A percentile compares a stretch with the other conserved stretches of the same genome.
phyloP scores from a whole-genome alignment of 2,888 invertebrate species.

The Sinopyrophorus schimmeli region DNA sequence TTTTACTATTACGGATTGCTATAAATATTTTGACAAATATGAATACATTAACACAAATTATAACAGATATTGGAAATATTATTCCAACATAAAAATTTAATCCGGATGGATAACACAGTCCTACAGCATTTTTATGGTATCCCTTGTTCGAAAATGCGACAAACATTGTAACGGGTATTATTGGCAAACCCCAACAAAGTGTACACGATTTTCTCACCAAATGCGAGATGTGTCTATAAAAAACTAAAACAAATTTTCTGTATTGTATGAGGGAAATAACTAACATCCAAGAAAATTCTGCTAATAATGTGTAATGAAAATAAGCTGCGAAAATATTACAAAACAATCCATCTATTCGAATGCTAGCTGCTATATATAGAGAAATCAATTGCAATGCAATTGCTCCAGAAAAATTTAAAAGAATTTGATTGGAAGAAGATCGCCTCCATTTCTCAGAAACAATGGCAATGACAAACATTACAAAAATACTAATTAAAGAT shows the following conservation, averaged over 20 bases:
- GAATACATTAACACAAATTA: constrained; percentile 59
- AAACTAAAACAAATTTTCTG: constrained; percentile 63
- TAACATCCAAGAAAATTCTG: constrained; percentile 70
- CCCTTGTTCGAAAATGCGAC: constrained; percentile 30
- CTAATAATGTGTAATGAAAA: constrained; percentile 64
- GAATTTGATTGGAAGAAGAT: constrained; percentile 66
- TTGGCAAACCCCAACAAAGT: constrained; percentile 63
- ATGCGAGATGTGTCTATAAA: constrained; percentile 59
- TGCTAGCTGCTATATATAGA: constrained; percentile 48
- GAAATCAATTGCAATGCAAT: constrained; percentile 62
- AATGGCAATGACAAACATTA: not conserved
- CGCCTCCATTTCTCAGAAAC: constrained; percentile 64
- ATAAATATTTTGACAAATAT: constrained; percentile 61
- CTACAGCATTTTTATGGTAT: constrained; percentile 53
- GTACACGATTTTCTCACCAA: constrained; percentile 62
- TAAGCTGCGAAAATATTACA: constrained; percentile 62
- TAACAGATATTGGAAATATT: constrained; percentile 57
- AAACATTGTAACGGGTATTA: constrained; percentile 54
- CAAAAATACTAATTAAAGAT: not conserved
- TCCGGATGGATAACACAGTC: constrained; percentile 58
- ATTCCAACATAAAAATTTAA: constrained; percentile 58
- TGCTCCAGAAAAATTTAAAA: constrained; percentile 66
- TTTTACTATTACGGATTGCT: constrained; percentile 54
- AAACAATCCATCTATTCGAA: constrained; percentile 49
- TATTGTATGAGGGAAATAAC: constrained; percentile 68